These are phyloP conservation scores for Paralichthys olivaceus DNA, from an alignment of 2,113 vertebrate genomes.

Conservation along the genomic window DNA sequence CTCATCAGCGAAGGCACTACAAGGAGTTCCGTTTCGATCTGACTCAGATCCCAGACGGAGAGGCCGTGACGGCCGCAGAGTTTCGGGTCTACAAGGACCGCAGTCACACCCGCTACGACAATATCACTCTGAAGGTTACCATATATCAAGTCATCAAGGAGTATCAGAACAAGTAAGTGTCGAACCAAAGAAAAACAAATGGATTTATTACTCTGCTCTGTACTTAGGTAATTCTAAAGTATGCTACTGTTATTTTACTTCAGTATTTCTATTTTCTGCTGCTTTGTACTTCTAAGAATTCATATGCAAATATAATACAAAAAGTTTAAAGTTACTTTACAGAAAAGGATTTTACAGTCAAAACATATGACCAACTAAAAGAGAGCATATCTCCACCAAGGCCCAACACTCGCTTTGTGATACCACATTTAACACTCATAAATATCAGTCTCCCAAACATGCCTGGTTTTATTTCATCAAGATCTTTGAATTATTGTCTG, in stretches of 20 bases:
- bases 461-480: no score
- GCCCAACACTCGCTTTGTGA: no score
- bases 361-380: no score
- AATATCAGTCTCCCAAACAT: no score
- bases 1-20: slow-evolving; percentile 95
- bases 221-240: neutral
- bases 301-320: neutral
- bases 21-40: slow-evolving; percentile 99
- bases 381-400: no score
- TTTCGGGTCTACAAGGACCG: slow-evolving; percentile 98
- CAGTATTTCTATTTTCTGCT: neutral
- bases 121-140: slow-evolving; percentile 93
- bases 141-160: slow-evolving; percentile 98
- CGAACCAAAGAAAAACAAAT: neutral
- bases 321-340: neutral
- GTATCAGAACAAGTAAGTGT: slow-evolving; percentile 91
- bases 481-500: neutral
- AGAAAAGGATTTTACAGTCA: neutral
- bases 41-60: slow-evolving; percentile 95
- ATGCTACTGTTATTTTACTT: neutral
- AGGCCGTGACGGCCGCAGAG: slow-evolving; percentile 96
- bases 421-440: no score
- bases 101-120: slow-evolving; percentile 91
- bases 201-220: no score
- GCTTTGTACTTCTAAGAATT: neutral